Percentiles rank a stretch among this genome's conserved stretches.
These are phyloP conservation scores for Prosapia bicincta DNA, from an alignment of 2,888 invertebrate genomes.

Conservation along the genomic window DNA sequence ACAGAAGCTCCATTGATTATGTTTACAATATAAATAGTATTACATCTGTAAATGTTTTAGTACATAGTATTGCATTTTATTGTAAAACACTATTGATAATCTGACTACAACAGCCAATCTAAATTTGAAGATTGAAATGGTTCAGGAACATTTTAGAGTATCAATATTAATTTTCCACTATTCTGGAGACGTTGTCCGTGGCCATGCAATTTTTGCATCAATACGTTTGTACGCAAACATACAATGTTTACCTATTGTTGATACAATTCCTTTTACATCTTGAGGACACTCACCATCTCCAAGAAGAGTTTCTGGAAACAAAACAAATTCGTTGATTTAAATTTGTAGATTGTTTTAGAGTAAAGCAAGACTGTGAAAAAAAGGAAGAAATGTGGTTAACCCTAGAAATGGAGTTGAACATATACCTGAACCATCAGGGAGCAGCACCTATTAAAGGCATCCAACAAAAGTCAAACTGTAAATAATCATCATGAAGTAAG, in stretches of 20 bases:
- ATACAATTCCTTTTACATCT: constrained; percentile 65
- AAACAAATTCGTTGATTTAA: no score
- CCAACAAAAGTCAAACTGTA: no score
- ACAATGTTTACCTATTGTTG: constrained; percentile 67
- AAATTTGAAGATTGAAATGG: neutral
- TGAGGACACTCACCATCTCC: constrained; percentile 89
- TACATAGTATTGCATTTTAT: neutral
- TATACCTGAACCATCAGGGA: no score
- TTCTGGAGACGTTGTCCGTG: constrained; percentile 50
- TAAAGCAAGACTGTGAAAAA: no score
- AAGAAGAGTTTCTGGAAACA: constrained; percentile 76
- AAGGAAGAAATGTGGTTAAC: no score
- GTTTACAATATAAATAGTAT: no score
- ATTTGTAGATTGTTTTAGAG: no score
- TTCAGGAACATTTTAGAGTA: neutral
- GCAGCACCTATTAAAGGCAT: no score
- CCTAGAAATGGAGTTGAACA: no score
- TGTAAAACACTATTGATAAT: no score
- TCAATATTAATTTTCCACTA: constrained; percentile 4
- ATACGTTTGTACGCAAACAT: constrained; percentile 93
- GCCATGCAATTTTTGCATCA: constrained; percentile 98
- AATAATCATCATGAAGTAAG: no score
- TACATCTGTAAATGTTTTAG: neutral
- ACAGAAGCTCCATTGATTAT: no score
- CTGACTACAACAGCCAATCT: neutral